Base-by-base conservation (phyloP, 2,797 vertebrate genomes). In the Falco berigora region DNA sequence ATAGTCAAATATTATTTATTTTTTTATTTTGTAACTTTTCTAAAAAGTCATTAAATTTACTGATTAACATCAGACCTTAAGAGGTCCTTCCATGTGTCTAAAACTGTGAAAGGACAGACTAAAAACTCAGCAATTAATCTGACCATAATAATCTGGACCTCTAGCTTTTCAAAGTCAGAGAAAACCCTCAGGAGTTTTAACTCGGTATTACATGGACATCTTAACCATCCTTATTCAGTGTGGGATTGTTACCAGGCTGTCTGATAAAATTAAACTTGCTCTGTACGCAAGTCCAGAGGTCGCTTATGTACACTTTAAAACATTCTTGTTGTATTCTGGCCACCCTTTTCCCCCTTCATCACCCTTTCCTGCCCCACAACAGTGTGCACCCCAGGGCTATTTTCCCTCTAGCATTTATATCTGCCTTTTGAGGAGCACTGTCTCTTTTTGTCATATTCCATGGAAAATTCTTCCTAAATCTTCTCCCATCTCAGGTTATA, bases 391-490 rank as follows among this genome's bases (percentile, higher is more conserved):
- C 6, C 2, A 2, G 13, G 21, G n/a, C 64, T 77, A 13, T 12
- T 68, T 66, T 38, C 34, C 52, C 22, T 34, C 36, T 14, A 38
- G 44, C 12, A 2, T 27, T 73, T 53, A 20, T 22, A 47, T 56
- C 53, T 52, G 27, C 50, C 56, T 85, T 85, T 64, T 49, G 23
- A 50, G 49, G 49, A 55, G 25, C 21, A 4, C 67, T 36, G 23
- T 53, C 73, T 92, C 78, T 81, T 72, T 86, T 59, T 71, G 55
- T 78, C 61, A 28, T 73, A 66, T 50, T 89, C 83, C 27, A 4
- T 69, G 76, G 88, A 95, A 96, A 95, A 84, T 46, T 85, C 90
- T 90, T 91, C 79, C 82, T 80, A 87, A 91, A 87, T 83, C 78
- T 88, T 83, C 62, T 83, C 52, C 76, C 69, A 28, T 78, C 79